These are phyloP conservation scores for Sebastes iracundus DNA, from an alignment of 2,797 vertebrate genomes.

Conservation along the genomic window DNA sequence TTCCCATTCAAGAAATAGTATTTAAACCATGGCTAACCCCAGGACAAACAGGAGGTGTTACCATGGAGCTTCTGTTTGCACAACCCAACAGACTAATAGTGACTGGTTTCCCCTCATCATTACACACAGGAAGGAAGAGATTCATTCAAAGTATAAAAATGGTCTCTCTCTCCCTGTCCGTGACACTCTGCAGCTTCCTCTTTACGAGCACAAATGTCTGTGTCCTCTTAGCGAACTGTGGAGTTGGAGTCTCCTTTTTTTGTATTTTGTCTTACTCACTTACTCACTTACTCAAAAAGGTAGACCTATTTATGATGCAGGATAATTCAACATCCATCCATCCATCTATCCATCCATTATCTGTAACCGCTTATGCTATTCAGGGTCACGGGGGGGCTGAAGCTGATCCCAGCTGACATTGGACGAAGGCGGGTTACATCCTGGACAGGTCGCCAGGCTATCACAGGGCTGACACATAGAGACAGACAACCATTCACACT, in stretches of 20 bases:
- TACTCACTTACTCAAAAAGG: too few species aligned
- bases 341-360: too few species aligned
- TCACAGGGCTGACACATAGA: too few species aligned
- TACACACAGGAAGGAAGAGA: conserved; percentile 62
- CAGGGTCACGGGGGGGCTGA: too few species aligned
- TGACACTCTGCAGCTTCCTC: background rate
- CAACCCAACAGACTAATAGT: conserved; percentile 47
- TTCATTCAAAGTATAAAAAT: conserved; percentile 36
- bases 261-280: background rate
- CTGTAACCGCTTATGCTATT: too few species aligned
- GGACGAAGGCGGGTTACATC: too few species aligned
- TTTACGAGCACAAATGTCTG: background rate
- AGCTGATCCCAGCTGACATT: too few species aligned
- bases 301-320: background rate
- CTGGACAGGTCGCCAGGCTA: too few species aligned
- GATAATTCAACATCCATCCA: background rate
- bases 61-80: conserved; percentile 61
- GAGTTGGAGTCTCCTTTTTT: background rate
- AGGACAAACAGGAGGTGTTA: conserved; percentile 62
- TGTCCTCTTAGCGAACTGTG: background rate
- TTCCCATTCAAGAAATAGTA: conserved; percentile 17
- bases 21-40: conserved; percentile 8
- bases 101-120: conserved; percentile 41
- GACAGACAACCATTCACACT: too few species aligned
- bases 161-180: background rate